These are phyloP conservation scores for Zaprionus obscuricornis DNA, from an alignment of 2,888 invertebrate species.

Conservation along the genomic window DNA sequence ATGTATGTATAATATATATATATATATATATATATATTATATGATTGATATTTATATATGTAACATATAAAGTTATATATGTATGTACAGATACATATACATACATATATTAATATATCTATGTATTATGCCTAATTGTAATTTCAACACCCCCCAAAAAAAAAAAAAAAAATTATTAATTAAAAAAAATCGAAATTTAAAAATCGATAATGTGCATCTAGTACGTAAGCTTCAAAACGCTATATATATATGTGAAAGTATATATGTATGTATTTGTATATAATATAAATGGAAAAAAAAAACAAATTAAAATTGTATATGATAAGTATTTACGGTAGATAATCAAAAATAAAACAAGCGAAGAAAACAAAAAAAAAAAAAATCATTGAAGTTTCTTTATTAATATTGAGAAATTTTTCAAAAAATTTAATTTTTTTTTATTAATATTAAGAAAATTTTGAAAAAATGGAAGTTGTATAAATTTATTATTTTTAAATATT, in stretches of 20 bases:
- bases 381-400: neutral
- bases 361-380: conserved; percentile 24
- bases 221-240: conserved; percentile 59
- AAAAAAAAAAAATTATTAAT: neutral
- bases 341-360: conserved; percentile 71
- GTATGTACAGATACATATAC: conserved; percentile 29
- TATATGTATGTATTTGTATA: conserved; percentile 56
- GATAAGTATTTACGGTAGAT: conserved; percentile 76
- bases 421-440: too few relatives aligned
- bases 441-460: too few relatives aligned
- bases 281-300: conserved; percentile 43
- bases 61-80: conserved; percentile 55
- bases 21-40: conserved; percentile 41
- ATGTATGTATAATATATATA: conserved; percentile 49
- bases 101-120: conserved; percentile 29
- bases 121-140: conserved; percentile 54
- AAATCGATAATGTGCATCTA: conserved; percentile 47
- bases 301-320: conserved; percentile 51
- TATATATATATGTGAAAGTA: conserved; percentile 62
- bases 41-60: conserved; percentile 60
- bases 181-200: conserved; percentile 1
- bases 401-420: too few relatives aligned
- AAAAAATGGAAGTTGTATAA: too few relatives aligned
- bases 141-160: conserved; percentile 27
- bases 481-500: too few relatives aligned